phyloP scores from a whole-genome alignment of 1,140 invertebrate species.

The Drosophila malerkotliana region DNA sequence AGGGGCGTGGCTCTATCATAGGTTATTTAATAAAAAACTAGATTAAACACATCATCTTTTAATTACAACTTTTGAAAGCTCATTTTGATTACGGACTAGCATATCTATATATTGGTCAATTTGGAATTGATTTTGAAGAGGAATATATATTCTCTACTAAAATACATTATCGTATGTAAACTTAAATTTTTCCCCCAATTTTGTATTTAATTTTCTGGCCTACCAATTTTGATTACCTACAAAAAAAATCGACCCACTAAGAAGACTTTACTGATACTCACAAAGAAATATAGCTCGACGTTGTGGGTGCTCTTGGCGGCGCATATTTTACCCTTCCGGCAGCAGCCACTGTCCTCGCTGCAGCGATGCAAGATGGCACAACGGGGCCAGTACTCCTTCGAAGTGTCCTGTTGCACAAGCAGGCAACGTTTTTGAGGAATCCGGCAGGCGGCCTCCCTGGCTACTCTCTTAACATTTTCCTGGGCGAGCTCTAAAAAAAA shows the following conservation, averaged over 20 bases:
- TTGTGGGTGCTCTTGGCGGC: conserved; percentile 87
- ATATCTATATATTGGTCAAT: no score
- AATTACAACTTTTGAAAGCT: neutral
- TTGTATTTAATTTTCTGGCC: no score
- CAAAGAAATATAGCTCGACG: conserved; percentile 89
- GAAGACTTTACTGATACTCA: conserved; percentile 85
- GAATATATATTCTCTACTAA: no score
- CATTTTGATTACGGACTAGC: no score
- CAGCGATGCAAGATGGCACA: conserved; percentile 91
- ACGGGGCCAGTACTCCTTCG: conserved; percentile 89
- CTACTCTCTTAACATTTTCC: conserved; percentile 86
- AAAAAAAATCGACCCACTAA: neutral
- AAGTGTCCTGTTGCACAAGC: conserved; percentile 86
- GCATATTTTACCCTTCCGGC: conserved; percentile 87
- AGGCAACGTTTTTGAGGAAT: conserved; percentile 87
- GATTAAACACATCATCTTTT: neutral
- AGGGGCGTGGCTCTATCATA: conserved; percentile 16
- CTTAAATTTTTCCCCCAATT: no score
- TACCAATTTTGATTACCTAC: neutral
- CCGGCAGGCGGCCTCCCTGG: conserved; percentile 86
- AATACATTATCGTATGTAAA: no score
- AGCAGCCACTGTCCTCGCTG: conserved; percentile 91
- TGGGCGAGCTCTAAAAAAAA: conserved; percentile 84
- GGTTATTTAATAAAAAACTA: conserved; percentile 9
- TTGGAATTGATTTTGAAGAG: no score